Base-by-base conservation (phyloP, 2,888 invertebrate species). In the Drosophila yooni region DNA sequence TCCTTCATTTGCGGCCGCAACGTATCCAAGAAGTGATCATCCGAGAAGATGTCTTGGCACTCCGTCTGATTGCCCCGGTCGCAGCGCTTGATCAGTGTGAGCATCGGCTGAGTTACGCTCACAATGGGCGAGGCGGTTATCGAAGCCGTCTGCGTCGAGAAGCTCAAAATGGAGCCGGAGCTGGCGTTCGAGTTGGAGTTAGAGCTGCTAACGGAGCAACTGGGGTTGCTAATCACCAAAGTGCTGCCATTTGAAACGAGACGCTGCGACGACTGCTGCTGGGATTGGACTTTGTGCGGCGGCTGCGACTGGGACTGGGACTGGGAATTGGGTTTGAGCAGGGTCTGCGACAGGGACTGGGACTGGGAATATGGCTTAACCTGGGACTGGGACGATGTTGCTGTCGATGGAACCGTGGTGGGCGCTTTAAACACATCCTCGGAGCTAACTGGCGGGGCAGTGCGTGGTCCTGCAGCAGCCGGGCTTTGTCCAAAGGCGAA, bases 1-100 rank as follows among this genome's bases (percentile, higher is more conserved):
- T 79, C 74, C 0, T 43, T 57, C 82, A 92, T 89, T 54, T 92
- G 90, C 2, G 85, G 89, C 18, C 77, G 71, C n/a, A 92, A 34
- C 31, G 83, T 76, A 6, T 88, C 70, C 36, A 91, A 43, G 31
- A 92, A 92, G 1, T 83, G 76, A 18, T 92, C 85, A 43, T 92
- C 91, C 11, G 78, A 79, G 8, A 54, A 74, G 2, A 68, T 54
- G 15, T 73, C 67, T 21, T 18, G 43, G 3, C 7, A 2, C 3
- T 80, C 77, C 2, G 74, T 79, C 56, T 79, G 80, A 0, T 31
- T 65, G 38, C 68, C 51, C 0, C 70, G 72, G n/a, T 89, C 90
- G 15, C 50, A 33, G 1, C 62, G 64, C 46, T 71, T 76, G 2
- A 40, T 25, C 6, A 61, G 0, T 0, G 56, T 29, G 2, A 60